These are phyloP conservation scores for Enchytraeus crypticus DNA, from an alignment of 2,888 invertebrate species.

Conservation along the genomic window DNA sequence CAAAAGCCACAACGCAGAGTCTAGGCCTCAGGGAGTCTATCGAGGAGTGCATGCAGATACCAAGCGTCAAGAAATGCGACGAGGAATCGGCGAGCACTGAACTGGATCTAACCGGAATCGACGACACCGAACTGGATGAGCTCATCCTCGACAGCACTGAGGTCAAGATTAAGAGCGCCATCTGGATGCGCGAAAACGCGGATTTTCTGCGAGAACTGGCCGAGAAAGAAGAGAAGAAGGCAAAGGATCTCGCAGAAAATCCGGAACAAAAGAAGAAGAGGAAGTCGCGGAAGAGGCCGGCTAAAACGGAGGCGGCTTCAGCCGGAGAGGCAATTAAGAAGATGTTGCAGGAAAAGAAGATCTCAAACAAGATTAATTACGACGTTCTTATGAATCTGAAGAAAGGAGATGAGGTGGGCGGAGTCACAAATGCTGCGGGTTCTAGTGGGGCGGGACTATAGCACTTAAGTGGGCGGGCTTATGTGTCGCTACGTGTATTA, in stretches of 20 bases:
- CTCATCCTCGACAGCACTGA: conserved; percentile 77
- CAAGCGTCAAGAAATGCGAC: background rate
- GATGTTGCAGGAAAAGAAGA: conserved; percentile 87
- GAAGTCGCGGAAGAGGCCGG: conserved; percentile 28
- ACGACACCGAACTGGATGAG: conserved; percentile 77
- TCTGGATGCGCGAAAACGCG: conserved; percentile 83
- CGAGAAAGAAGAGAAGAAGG: conserved; percentile 20
- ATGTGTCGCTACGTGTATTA: no score
- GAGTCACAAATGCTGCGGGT: no score
- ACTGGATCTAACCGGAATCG: conserved; percentile 62
- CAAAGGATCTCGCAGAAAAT: conserved; percentile 17
- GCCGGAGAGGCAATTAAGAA: conserved; percentile 86
- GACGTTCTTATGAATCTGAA: conserved; percentile 74
- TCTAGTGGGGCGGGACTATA: no score
- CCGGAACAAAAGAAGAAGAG: conserved; percentile 30
- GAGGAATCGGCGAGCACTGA: conserved; percentile 50
- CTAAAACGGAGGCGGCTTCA: conserved; percentile 43
- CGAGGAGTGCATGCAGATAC: conserved; percentile 47
- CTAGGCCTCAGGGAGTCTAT: conserved; percentile 63
- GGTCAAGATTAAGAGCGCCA: conserved; percentile 65
- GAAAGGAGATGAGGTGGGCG: no score
- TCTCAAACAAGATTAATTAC: conserved; percentile 94
- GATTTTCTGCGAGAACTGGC: conserved; percentile 65
- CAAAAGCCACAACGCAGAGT: conserved; percentile 56
- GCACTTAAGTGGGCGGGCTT: no score